A percentile compares a stretch with the other conserved stretches of the same genome.
Conservation (phyloP, 1,140 invertebrate species). For the Procambarus virginalis region DNA sequence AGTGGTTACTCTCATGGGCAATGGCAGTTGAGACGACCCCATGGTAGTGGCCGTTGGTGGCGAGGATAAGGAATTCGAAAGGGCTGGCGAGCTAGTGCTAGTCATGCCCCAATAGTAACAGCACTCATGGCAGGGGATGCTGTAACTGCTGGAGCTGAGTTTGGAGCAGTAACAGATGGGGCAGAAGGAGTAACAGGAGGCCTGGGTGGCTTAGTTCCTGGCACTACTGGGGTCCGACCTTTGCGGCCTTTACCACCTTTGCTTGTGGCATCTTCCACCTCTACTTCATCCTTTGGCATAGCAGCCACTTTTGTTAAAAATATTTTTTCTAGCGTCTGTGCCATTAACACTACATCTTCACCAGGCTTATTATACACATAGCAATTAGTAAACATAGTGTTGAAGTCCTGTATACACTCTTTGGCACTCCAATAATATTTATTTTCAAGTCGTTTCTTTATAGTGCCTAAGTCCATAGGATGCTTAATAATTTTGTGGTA, state of each 20-base stretch:
- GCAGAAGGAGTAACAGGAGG: slow-evolving; percentile 74
- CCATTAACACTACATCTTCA: slow-evolving; percentile 99
- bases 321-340: slow-evolving; percentile 95
- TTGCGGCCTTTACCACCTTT: slow-evolving; percentile 80
- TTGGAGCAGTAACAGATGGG: slow-evolving; percentile 66
- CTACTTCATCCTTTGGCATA: slow-evolving; percentile 94
- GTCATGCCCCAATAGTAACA: slow-evolving; percentile 54
- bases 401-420: slow-evolving; percentile 98
- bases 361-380: slow-evolving; percentile 99
- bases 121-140: slow-evolving; percentile 57
- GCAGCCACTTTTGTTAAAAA: slow-evolving; percentile 93
- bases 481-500: slow-evolving; percentile 97
- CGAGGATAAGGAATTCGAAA: slow-evolving; percentile 73
- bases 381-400: slow-evolving; percentile 99
- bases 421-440: slow-evolving; percentile 96
- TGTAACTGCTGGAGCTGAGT: slow-evolving; percentile 46
- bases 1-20: slow-evolving; percentile 56
- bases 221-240: slow-evolving; percentile 69
- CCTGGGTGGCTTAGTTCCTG: slow-evolving; percentile 72
- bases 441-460: slow-evolving; percentile 97
- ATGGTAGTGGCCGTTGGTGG: slow-evolving; percentile 77
- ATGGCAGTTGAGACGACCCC: slow-evolving; percentile 72
- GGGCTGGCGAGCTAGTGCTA: slow-evolving; percentile 52
- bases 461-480: slow-evolving; percentile 98
- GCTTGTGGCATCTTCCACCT: slow-evolving; percentile 77